Evolutionary conservation across 2,888 invertebrate species (phyloP).

Genomic region (Himalopsyche anomala): DNA sequence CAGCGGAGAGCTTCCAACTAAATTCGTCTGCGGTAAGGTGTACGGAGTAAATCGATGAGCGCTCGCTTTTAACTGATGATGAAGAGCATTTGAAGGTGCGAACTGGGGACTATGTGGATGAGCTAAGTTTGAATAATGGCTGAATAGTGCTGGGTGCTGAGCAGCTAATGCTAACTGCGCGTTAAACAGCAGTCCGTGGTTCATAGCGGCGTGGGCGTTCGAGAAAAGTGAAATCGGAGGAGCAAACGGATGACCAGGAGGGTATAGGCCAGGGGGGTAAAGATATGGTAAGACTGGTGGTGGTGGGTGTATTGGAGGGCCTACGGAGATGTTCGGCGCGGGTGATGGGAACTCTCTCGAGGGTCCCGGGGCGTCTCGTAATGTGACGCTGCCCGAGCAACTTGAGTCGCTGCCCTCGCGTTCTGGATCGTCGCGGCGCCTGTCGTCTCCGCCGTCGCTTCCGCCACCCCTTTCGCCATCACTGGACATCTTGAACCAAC

Average conservation of each 20-base stretch:
- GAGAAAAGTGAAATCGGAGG: slow-evolving; percentile 81
- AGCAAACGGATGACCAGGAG: slow-evolving; percentile 81
- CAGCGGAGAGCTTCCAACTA: slow-evolving; percentile 77
- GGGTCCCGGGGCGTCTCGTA: slow-evolving; percentile 76
- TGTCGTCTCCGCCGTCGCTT: slow-evolving; percentile 73
- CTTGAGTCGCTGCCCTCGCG: slow-evolving; percentile 85
- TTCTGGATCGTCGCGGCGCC: slow-evolving; percentile 80
- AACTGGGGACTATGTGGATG: slow-evolving; percentile 78
- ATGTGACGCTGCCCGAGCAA: slow-evolving; percentile 80
- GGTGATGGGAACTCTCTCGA: slow-evolving; percentile 81
- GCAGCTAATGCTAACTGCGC: slow-evolving; percentile 92
- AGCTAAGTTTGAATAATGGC: slow-evolving; percentile 83
- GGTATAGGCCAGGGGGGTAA: slow-evolving; percentile 92
- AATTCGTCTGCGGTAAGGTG: slow-evolving; percentile 82
- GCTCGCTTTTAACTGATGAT: slow-evolving; percentile 83
- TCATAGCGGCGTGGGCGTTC: slow-evolving; percentile 82
- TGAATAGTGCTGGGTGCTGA: slow-evolving; percentile 88
- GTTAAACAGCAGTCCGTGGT: slow-evolving; percentile 91
- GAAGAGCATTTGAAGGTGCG: slow-evolving; percentile 78
- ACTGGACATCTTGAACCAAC: slow-evolving; percentile 80
- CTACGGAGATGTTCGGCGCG: slow-evolving; percentile 94
- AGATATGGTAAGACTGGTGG: slow-evolving; percentile 93
- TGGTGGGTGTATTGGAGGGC: slow-evolving; percentile 94
- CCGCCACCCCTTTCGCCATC: slow-evolving; percentile 77
- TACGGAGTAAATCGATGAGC: slow-evolving; percentile 92